These are phyloP conservation scores for Drosophila ochracea DNA, from an alignment of 2,888 invertebrate genomes.

Conservation along the genomic window DNA sequence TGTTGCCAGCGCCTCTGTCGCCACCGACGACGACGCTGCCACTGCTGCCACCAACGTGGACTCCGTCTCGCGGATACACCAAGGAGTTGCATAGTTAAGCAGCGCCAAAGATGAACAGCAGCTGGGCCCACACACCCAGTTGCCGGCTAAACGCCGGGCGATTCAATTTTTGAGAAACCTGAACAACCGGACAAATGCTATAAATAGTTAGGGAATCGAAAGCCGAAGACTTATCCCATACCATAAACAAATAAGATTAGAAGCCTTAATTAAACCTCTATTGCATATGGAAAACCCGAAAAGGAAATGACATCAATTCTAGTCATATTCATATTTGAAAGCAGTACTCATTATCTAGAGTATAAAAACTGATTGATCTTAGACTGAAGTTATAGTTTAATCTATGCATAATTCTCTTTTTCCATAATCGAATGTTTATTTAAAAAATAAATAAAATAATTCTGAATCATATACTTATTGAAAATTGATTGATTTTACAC, in stretches of 20 bases:
- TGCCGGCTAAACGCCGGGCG: not conserved
- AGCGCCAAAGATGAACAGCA: conserved; percentile 31
- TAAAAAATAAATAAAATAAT: not conserved
- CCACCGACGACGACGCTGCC: conserved; percentile 32
- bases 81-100: conserved; percentile 55
- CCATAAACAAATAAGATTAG: not conserved
- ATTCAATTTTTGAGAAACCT: not conserved
- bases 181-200: not conserved
- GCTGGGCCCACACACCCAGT: conserved; percentile 1
- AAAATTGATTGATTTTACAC: not conserved
- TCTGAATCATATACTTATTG: not conserved
- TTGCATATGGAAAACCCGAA: not conserved
- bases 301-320: not conserved
- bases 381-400: not conserved
- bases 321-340: not conserved
- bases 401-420: not conserved
- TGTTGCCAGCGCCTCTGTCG: conserved; percentile 58
- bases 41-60: conserved; percentile 39
- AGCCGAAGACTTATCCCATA: not conserved
- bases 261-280: not conserved
- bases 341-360: not conserved
- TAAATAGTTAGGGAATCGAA: not conserved
- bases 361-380: not conserved
- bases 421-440: not conserved
- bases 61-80: conserved; percentile 41